Evolutionary conservation across 2,888 invertebrate genomes (phyloP).

Genomic region (Trachelus troglodyta): DNA sequence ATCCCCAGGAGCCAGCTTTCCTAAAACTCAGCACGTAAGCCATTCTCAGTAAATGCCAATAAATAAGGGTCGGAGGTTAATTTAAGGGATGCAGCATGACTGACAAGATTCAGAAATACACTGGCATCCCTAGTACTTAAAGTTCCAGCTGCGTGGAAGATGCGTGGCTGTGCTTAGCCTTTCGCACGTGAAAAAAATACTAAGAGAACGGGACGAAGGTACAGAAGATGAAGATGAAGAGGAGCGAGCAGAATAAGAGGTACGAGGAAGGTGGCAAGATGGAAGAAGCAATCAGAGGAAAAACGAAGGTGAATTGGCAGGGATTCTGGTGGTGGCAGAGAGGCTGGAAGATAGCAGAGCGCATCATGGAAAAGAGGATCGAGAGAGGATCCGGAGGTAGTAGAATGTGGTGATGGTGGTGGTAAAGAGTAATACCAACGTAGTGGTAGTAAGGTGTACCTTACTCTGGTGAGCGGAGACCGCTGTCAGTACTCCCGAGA

Average conservation of each 20-base stretch:
- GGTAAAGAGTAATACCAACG: conserved; percentile 42
- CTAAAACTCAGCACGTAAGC: neutral
- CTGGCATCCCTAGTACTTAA: neutral
- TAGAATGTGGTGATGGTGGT: conserved; percentile 26
- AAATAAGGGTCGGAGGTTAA: neutral
- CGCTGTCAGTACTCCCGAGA: conserved; percentile 57
- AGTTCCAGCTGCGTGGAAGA: neutral
- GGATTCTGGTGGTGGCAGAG: conserved; percentile 8
- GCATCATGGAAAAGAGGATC: conserved; percentile 21
- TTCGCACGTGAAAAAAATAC: neutral
- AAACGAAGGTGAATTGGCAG: conserved; percentile 43
- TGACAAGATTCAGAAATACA: neutral
- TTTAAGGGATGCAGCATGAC: neutral
- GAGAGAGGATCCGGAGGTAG: conserved; percentile 9
- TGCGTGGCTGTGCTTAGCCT: neutral
- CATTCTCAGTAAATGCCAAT: neutral
- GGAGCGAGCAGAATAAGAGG: neutral
- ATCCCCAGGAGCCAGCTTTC: neutral
- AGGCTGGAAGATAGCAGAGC: conserved; percentile 20
- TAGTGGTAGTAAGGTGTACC: conserved; percentile 50
- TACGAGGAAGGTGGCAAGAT: neutral
- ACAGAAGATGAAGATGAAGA: neutral
- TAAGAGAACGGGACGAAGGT: neutral
- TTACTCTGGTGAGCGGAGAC: conserved; percentile 57
- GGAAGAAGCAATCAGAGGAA: conserved; percentile 24